These are phyloP conservation scores for Protosalanx chinensis DNA, from an alignment of 2,797 vertebrate species.

Conservation along the genomic window DNA sequence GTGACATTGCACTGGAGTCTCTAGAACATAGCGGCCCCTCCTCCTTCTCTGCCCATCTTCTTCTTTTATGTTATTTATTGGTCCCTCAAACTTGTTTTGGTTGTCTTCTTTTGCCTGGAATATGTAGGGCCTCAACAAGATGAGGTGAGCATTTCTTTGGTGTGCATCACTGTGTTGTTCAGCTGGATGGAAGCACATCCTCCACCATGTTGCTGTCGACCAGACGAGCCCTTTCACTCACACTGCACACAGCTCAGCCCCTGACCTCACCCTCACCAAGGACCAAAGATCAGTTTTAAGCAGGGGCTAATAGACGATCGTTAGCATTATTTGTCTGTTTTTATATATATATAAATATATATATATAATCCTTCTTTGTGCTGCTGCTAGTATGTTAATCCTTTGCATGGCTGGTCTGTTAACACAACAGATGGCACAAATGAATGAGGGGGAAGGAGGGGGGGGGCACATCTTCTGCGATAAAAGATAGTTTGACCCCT, in stretches of 20 bases:
- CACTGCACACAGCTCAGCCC: slow-evolving; percentile 60
- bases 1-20: slow-evolving; percentile 81
- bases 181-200: slow-evolving; percentile 75
- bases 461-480: slow-evolving; percentile 61
- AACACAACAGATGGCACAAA: slow-evolving; percentile 71
- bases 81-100: slow-evolving; percentile 62
- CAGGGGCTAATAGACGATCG: slow-evolving; percentile 76
- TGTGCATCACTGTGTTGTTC: slow-evolving; percentile 30
- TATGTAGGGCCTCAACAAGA: slow-evolving; percentile 65
- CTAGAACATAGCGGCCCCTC: slow-evolving; percentile 75
- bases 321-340: slow-evolving; percentile 66
- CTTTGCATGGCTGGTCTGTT: slow-evolving; percentile 71
- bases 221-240: slow-evolving; percentile 69
- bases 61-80: slow-evolving; percentile 82
- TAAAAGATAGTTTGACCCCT: slow-evolving; percentile 55
- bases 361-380: slow-evolving; percentile 68
- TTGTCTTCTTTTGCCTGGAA: slow-evolving; percentile 66
- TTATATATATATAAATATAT: slow-evolving; percentile 52
- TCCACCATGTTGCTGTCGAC: slow-evolving; percentile 75
- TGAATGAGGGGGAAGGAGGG: slow-evolving; percentile 67
- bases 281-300: slow-evolving; percentile 89
- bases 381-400: slow-evolving; percentile 73
- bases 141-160: slow-evolving; percentile 38
- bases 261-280: slow-evolving; percentile 80
- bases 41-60: slow-evolving; percentile 54